Evolutionary conservation across 2,888 invertebrate genomes (phyloP).

Genomic region (Hylaea fasciaria): DNA sequence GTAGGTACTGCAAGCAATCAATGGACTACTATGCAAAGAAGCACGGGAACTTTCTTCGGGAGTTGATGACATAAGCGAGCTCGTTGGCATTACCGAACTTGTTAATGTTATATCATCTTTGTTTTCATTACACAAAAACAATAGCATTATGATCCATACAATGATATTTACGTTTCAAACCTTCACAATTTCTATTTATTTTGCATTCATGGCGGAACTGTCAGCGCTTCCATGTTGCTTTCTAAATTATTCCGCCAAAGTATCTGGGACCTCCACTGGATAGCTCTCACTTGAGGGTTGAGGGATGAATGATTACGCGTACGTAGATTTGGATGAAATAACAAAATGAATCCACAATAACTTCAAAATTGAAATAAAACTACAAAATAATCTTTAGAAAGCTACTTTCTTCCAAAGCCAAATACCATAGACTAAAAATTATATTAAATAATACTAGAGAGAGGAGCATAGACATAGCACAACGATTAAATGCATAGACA

Average conservation of each 20-base stretch:
- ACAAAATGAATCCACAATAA: constrained; percentile 20
- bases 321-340: constrained; percentile 11
- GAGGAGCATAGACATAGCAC: constrained; percentile 5
- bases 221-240: constrained; percentile 86
- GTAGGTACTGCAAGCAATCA: constrained; percentile 27
- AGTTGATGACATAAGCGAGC: constrained; percentile 39
- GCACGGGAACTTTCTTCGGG: constrained; percentile 53
- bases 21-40: constrained; percentile 45
- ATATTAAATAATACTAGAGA: not conserved
- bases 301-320: not conserved
- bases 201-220: constrained; percentile 86
- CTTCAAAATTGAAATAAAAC: constrained; percentile 48
- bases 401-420: constrained; percentile 73
- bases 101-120: constrained; percentile 45
- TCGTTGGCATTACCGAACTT: constrained; percentile 33
- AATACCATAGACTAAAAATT: constrained; percentile 51
- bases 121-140: constrained; percentile 48
- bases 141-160: constrained; percentile 47
- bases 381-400: constrained; percentile 73
- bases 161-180: constrained; percentile 56
- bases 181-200: constrained; percentile 84
- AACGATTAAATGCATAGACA: constrained; percentile 1
- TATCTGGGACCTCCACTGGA: constrained; percentile 1
- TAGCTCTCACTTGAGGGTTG: constrained; percentile 7
- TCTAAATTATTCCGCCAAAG: constrained; percentile 65